Percentiles rank a stretch among this genome's conserved stretches.
These are phyloP conservation scores for Trachymyrmex cornetzi DNA, from an alignment of 1,140 invertebrate genomes.

Conservation along the genomic window DNA sequence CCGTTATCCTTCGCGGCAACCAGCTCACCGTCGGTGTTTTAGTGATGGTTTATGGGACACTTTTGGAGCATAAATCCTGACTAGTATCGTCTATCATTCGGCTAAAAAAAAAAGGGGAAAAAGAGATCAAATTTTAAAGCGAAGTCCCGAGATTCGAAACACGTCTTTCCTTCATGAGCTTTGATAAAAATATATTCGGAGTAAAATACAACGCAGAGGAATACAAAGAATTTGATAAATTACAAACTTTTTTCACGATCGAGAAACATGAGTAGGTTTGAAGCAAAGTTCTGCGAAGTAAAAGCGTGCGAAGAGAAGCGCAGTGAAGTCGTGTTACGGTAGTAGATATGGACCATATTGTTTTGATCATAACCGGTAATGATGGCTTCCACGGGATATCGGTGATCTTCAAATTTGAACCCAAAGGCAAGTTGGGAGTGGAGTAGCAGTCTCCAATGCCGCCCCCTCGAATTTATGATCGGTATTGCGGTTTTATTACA, in stretches of 20 bases:
- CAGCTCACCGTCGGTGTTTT: constrained; percentile 65
- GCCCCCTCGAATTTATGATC: constrained; percentile 42
- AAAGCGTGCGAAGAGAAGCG: neutral
- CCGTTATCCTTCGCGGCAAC: constrained; percentile 74
- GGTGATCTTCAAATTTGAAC: constrained; percentile 53
- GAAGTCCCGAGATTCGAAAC: neutral
- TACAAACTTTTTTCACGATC: neutral
- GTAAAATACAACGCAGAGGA: too few species aligned
- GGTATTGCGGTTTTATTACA: constrained; percentile 31
- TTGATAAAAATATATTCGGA: constrained; percentile 9
- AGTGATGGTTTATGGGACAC: constrained; percentile 72
- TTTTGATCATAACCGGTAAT: constrained; percentile 50
- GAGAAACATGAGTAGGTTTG: neutral
- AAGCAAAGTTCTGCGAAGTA: neutral
- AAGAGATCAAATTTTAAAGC: constrained; percentile 17
- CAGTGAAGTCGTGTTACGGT: neutral
- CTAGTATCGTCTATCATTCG: constrained; percentile 67
- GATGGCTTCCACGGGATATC: constrained; percentile 44
- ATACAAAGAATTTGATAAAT: neutral
- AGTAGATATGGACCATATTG: constrained; percentile 9
- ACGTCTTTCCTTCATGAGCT: neutral
- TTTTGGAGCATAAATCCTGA: constrained; percentile 67
- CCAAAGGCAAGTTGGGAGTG: constrained; percentile 24
- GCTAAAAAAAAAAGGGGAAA: constrained; percentile 48
- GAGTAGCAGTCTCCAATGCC: constrained; percentile 41